Evolutionary conservation across 2,888 invertebrate species (phyloP).

Genomic region (Drosophila flavopinicola): DNA sequence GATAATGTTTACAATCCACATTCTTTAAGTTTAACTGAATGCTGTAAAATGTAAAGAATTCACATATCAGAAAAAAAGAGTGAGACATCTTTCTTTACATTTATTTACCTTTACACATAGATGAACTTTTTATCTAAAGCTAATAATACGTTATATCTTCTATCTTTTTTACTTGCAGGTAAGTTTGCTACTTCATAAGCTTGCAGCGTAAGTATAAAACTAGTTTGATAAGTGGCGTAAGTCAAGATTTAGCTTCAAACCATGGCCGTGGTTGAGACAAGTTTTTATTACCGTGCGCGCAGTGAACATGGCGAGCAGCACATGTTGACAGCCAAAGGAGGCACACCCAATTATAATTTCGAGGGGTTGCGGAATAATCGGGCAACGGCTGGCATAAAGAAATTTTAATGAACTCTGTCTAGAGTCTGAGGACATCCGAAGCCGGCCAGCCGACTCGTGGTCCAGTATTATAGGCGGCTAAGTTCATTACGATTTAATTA

Average conservation of each 20-base stretch:
- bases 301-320: constrained; percentile 15
- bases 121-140: background rate
- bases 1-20: too few species aligned
- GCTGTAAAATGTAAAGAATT: too few species aligned
- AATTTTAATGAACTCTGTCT: constrained; percentile 13
- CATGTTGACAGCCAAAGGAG: background rate
- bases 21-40: too few species aligned
- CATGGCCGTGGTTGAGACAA: constrained; percentile 14
- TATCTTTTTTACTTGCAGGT: constrained; percentile 35
- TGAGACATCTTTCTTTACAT: too few species aligned
- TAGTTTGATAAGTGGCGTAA: constrained; percentile 25
- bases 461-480: background rate
- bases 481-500: constrained; percentile 31
- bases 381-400: background rate
- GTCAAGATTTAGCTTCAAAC: constrained; percentile 7
- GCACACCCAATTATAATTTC: constrained; percentile 14
- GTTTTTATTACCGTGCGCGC: constrained; percentile 26
- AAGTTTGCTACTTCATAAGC: constrained; percentile 31
- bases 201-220: constrained; percentile 3
- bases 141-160: constrained; percentile 11
- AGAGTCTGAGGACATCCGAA: background rate
- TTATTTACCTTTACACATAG: too few species aligned
- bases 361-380: background rate
- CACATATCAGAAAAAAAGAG: too few species aligned
- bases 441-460: background rate